Base-by-base conservation (phyloP, 2,888 invertebrate species). In the Folsomia candida region DNA sequence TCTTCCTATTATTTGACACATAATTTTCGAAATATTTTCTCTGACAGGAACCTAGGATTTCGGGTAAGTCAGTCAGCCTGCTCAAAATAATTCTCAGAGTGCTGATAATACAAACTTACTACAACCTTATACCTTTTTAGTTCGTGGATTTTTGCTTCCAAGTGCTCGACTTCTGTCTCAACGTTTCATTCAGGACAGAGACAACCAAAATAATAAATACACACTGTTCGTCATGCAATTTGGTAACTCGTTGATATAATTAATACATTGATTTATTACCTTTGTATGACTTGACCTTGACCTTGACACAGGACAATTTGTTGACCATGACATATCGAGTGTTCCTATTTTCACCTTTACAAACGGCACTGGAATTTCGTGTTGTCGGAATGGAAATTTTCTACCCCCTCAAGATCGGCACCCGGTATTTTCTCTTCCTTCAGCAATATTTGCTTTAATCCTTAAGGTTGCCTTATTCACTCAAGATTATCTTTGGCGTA, bases 81-180 rank as follows among this genome's bases (percentile, higher is more conserved):
- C n/a, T n/a, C n/a, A n/a, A n/a, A n/a, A n/a, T n/a, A n/a, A n/a
- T n/a, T n/a, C n/a, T n/a, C n/a, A n/a, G n/a, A n/a, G n/a, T n/a
- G n/a, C n/a, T n/a, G n/a, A n/a, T n/a, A n/a, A n/a, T n/a, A n/a
- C n/a, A n/a, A n/a, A n/a, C n/a, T n/a, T n/a, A n/a, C 82, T 0
- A 83, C 88, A 68, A 81, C n/a, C n/a, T n/a, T n/a, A n/a, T n/a
- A n/a, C n/a, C n/a, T n/a, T 82, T 0, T 87, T 89, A 18, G 73
- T 73, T 27, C 62, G 86, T 73, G 88, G 87, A 0, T 82, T 83
- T 4, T 74, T 79, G 22, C 77, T 83, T 20, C 83, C 83, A 1
- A 81, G 80, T 66, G 79, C 83, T 22, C 76, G 83, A 26, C 72
- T 81, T n/a, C 71, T 83, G 37, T 82, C 82, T 61, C 68, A 78